Base-by-base conservation (phyloP, 2,888 invertebrate genomes). In the Parelbella ahira region DNA sequence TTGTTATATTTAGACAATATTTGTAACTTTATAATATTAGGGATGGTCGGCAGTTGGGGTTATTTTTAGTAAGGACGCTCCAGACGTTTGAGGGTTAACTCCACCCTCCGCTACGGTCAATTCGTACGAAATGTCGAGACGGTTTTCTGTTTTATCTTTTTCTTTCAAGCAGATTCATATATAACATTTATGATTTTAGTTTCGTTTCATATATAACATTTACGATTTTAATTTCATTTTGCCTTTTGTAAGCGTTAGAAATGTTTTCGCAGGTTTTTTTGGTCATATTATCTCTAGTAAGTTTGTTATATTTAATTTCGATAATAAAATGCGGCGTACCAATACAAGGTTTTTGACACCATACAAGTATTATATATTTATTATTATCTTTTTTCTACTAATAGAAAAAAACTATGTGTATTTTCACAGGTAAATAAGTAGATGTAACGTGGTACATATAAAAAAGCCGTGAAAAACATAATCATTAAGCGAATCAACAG, bases 131-230 rank as follows among this genome's bases (percentile, higher is more conserved):
- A 42, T 34, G 41, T 34, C 33, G 41, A 21, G 33, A 42, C 23
- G 9, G 7, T 20, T 28, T 42, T 42, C 18, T 7, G 21, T 34
- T 42, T 28, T 41, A 41, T 41, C 20, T 41, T 42, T 28, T 42
- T 42, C 28, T 42, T 42, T 20, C 15, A 28, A 7, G 20, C 9
- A 27, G 33, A 33, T 27, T 15, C 27, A 34, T 42, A 42, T 42
- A 25, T n/a, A 42, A 42, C 42, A 28, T 42, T 42, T 42, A 42
- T 11, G 42, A 42, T 42, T 42, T 42, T 28, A 23, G 15, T 38
- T 36, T 42, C 34, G 28, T 42, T 6, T 34, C 20, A 15, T 21
- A 42, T 42, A 25, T n/a, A 42, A 42, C 42, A 28, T 42, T 42
- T 42, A 42, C 18, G 42, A 42, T 42, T 42, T 42, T 28, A 23